phyloP scores from a whole-genome alignment of 2,888 invertebrate genomes.

The Apodemia zela region DNA sequence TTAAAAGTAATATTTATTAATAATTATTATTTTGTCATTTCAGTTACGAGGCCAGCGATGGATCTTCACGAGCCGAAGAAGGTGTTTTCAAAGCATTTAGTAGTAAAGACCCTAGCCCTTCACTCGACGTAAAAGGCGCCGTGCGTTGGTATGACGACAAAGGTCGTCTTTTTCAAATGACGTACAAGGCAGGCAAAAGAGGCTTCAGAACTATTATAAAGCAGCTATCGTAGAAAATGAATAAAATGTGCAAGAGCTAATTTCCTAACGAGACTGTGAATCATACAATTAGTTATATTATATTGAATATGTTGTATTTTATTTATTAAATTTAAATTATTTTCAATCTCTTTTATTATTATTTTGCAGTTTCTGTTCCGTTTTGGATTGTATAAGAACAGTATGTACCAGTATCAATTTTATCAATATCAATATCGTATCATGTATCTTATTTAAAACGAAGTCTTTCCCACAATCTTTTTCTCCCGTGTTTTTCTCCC shows the following conservation, averaged over 20 bases:
- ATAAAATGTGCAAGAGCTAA: slow-evolving; percentile 24
- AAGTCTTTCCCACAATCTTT: too few relatives aligned
- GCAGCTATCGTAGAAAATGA: slow-evolving; percentile 45
- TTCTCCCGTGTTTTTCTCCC: too few relatives aligned
- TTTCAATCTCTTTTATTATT: slow-evolving; percentile 14
- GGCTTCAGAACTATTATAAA: slow-evolving; percentile 72
- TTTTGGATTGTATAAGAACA: too few relatives aligned
- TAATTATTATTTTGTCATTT: slow-evolving; percentile 33
- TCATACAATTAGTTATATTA: slow-evolving; percentile 34
- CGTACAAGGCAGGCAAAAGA: slow-evolving; percentile 72
- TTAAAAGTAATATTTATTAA: slow-evolving; percentile 4
- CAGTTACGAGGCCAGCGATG: slow-evolving; percentile 76
- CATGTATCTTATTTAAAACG: too few relatives aligned
- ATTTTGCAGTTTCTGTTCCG: background rate
- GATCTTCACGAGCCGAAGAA: slow-evolving; percentile 74
- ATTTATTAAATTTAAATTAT: slow-evolving; percentile 38
- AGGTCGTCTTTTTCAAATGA: slow-evolving; percentile 73
- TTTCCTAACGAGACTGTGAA: slow-evolving; percentile 41
- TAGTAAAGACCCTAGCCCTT: slow-evolving; percentile 56
- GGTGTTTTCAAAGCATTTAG: slow-evolving; percentile 52
- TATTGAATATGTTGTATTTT: slow-evolving; percentile 27
- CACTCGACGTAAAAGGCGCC: slow-evolving; percentile 63
- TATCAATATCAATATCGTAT: background rate
- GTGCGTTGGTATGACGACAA: slow-evolving; percentile 72
- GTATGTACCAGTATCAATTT: background rate